phyloP scores from a whole-genome alignment of 23 tunicate species.

The Botrylloides violaceus region DNA sequence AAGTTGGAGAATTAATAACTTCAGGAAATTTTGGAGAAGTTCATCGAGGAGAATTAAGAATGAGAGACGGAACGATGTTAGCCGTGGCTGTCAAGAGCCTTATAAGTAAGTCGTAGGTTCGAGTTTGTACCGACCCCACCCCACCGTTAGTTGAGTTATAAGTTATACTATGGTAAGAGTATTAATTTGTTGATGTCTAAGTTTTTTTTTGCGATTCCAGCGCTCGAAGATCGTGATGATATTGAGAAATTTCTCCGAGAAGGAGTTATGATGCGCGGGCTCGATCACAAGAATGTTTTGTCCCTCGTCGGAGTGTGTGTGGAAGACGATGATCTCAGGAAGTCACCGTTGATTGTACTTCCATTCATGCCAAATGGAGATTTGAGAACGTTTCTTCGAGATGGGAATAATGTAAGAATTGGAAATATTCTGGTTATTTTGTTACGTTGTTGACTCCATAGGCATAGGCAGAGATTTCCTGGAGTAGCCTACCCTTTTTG shows the following conservation, averaged over 20 bases:
- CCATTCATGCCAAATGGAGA: slow-evolving; percentile 93
- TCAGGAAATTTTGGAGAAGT: slow-evolving; percentile 96
- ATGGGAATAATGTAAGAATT: slow-evolving; percentile 79
- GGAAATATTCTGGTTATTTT: no score
- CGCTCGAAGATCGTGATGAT: slow-evolving; percentile 48
- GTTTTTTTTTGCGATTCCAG: neutral
- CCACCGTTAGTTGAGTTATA: neutral
- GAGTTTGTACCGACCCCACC: neutral
- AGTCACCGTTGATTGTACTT: slow-evolving; percentile 85
- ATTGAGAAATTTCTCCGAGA: slow-evolving; percentile 91
- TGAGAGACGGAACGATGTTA: slow-evolving; percentile 27
- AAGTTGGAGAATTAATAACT: slow-evolving; percentile 67
- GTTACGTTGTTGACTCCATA: no score
- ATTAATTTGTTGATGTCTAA: neutral
- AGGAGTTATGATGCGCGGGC: slow-evolving; percentile 95
- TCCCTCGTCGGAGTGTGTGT: slow-evolving; percentile 86
- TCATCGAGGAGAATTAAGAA: slow-evolving; percentile 51
- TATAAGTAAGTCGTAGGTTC: slow-evolving; percentile 41
- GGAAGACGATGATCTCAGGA: slow-evolving; percentile 50
- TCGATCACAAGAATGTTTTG: slow-evolving; percentile 74
- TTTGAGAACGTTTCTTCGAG: slow-evolving; percentile 69
- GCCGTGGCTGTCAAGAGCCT: slow-evolving; percentile 88
- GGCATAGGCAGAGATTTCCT: no score
- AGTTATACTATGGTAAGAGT: neutral
- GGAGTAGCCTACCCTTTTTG: neutral